Base-by-base conservation (phyloP, 2,888 invertebrate species). In the Agrenia bidenticulata region DNA sequence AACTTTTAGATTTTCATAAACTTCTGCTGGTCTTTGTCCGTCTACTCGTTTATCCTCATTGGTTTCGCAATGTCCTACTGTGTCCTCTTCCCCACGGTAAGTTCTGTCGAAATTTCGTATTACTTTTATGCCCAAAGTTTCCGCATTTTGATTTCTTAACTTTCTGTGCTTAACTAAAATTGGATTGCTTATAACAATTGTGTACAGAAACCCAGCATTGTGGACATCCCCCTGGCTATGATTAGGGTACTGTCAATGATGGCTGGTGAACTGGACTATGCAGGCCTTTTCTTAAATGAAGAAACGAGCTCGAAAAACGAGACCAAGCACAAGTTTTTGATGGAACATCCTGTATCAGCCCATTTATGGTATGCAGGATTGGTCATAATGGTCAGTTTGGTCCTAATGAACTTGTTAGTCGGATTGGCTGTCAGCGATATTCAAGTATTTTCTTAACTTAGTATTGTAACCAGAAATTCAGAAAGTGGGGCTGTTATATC, bases 361-460 rank as follows among this genome's bases (percentile, higher is more conserved):
- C 62, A 68, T 53, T 53, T 73, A 1, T 73, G 73, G 73, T 73
- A 70, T 39, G 64, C 67, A 23, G 49, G 39, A 1, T 65, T 69
- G 41, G 45, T 73, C 21, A 62, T 73, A 11, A 65, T 64, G 56
- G 50, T 73, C 24, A 70, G 70, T 2, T 53, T 73, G 49, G 67
- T 70, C 2, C 59, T 73, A 1, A 70, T 68, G 70, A 73, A 73
- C 50, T 26, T 73, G 1, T 55, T 73, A 0, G 70, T 73, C 11
- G 73, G 70, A 21, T 21, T 73, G 27, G 70, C 73, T 13, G 73
- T 73, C 4, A 66, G 63, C 21, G 73, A 73, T 54, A 73, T 73
- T 51, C 65, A 64, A 55, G 72, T 67, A 61, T 60, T 53, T n/a
- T 23, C 9, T 23, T 19, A 53, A 15, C 27, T 41, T n/a, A n/a